Conservation (phyloP, 2,797 vertebrate species). For the Anomalospiza imberbis region DNA sequence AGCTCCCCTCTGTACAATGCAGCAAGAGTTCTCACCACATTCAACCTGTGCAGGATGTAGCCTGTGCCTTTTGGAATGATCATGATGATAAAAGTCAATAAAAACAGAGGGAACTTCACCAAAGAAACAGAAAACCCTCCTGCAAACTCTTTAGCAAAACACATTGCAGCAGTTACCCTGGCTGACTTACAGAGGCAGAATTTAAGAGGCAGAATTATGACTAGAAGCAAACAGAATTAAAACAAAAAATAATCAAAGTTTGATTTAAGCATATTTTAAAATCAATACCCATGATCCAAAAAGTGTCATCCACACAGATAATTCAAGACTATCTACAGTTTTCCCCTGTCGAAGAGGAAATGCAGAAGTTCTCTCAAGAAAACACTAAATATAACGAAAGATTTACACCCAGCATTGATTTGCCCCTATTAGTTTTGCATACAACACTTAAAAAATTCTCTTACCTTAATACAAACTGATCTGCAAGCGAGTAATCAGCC, state of each 20-base stretch:
- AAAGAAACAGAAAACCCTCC: not conserved
- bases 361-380: not conserved
- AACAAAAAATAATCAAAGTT: constrained; percentile 22
- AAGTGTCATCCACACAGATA: not conserved
- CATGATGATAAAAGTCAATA: not conserved
- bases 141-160: not conserved
- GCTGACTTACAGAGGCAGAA: not conserved
- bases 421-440: not conserved
- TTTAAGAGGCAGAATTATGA: not conserved
- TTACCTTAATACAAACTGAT: constrained; percentile 91
- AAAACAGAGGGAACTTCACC: not conserved
- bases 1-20: not conserved
- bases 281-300: not conserved
- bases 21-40: not conserved
- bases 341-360: not conserved
- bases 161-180: not conserved
- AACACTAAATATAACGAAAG: not conserved
- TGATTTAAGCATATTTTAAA: not conserved
- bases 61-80: not conserved
- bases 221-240: not conserved
- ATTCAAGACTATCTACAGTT: not conserved
- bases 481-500: constrained; percentile 77
- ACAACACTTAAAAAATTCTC: not conserved
- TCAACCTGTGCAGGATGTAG: not conserved
- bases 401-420: not conserved